phyloP scores from a whole-genome alignment of 1,140 invertebrate genomes.

The Drosophila busckii region DNA sequence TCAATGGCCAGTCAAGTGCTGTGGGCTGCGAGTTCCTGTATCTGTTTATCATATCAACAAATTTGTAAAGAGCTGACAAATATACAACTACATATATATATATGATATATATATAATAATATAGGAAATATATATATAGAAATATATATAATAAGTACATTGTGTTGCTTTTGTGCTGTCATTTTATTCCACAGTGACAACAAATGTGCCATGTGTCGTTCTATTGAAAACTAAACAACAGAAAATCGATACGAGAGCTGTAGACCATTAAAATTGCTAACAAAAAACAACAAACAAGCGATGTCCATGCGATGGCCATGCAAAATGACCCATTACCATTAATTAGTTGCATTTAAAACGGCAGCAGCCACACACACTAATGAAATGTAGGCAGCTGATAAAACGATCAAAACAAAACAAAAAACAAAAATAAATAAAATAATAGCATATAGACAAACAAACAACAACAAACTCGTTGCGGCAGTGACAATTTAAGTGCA shows the following conservation, averaged over 20 bases:
- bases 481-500: constrained; percentile 71
- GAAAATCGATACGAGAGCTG: constrained; percentile 56
- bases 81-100: too few species aligned
- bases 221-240: neutral
- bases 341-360: constrained; percentile 71
- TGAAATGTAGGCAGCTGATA: constrained; percentile 56
- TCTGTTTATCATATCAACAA: too few species aligned
- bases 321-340: constrained; percentile 73
- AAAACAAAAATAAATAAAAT: constrained; percentile 9
- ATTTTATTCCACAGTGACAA: too few species aligned
- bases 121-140: too few species aligned
- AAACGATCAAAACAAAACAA: constrained; percentile 54
- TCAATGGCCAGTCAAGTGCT: too few species aligned
- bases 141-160: too few species aligned
- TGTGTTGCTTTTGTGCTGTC: too few species aligned
- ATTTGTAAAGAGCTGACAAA: too few species aligned
- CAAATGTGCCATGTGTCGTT: constrained; percentile 5
- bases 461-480: constrained; percentile 47
- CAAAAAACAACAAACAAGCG: constrained; percentile 69
- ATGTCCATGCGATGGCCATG: constrained; percentile 60
- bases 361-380: constrained; percentile 38
- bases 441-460: too few species aligned
- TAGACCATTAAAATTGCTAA: constrained; percentile 53
- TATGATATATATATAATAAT: too few species aligned
- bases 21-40: too few species aligned